phyloP scores from a whole-genome alignment of 2,113 vertebrate species.

The Sterrhoptilus dennistouni region DNA sequence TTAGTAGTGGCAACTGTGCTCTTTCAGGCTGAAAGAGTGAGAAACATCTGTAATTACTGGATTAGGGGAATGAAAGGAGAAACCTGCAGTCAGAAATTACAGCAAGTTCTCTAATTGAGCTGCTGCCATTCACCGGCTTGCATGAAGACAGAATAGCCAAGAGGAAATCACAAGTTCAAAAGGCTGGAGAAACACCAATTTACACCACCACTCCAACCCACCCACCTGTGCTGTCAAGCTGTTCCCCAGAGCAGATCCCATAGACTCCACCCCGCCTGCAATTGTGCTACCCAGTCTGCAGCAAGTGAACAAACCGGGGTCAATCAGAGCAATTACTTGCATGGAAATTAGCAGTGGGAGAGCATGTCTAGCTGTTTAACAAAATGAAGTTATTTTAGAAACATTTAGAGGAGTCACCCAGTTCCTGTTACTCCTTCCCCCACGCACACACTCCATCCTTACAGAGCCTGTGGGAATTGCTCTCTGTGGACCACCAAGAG shows the following conservation, averaged over 20 bases:
- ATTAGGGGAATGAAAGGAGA: conserved; percentile 44
- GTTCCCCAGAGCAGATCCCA: background rate
- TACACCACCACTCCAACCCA: background rate
- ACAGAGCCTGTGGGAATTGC: background rate
- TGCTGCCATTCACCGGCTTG: background rate
- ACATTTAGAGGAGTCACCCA: background rate
- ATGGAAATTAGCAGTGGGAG: conserved; percentile 17
- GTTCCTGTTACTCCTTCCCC: conserved; percentile 1
- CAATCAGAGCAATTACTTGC: conserved; percentile 34
- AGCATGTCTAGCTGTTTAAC: conserved; percentile 22
- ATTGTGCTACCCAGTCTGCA: background rate
- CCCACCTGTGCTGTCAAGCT: conserved; percentile 23
- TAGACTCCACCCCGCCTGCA: background rate
- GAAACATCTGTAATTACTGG: conserved; percentile 53
- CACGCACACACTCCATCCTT: background rate
- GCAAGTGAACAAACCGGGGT: conserved; percentile 2
- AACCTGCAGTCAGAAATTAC: conserved; percentile 42
- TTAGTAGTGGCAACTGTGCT: background rate
- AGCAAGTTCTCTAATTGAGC: conserved; percentile 4
- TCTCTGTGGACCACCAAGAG: background rate
- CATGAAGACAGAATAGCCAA: background rate
- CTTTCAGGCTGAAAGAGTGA: background rate
- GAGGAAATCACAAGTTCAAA: conserved; percentile 44
- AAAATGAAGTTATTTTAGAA: conserved; percentile 25
- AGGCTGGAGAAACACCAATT: conserved; percentile 25